Evolutionary conservation across 2,113 vertebrate genomes (phyloP), one percentile per base, ranked within the genome.

Genomic region (Platichthys flesus): DNA sequence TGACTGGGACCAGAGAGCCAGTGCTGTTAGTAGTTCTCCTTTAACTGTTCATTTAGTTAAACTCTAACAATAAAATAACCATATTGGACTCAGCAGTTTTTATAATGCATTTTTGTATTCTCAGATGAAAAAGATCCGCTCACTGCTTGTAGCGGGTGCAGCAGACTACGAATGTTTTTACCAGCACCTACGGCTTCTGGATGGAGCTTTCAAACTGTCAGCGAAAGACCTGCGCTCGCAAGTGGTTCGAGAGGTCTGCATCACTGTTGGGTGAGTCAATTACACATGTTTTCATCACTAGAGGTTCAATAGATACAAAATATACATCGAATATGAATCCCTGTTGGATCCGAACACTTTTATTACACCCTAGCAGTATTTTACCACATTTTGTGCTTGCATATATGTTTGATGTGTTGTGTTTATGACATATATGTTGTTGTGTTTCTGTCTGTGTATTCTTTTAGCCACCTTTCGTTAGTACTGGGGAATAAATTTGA

Each of bases 201-300:
- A 99, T 49, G 96, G 97, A 65, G 97, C 97, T 55, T 98, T 99
- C 89, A 99, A 99, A 91, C 94, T 99, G 79, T 99, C 98, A 0
- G 98, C 97, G 61, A 99, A 98, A 94, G 98, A 99, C 88, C 95
- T 99, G 76, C 91, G 98, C 54, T 99, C 98, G 40, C 97, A 99
- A 90, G 98, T 99, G 89, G 98, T 99, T 60, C 90, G 98, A 73
- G 98, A 99, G 93, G 98, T 97, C 12, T 99, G 98, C 93, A 96
- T 99, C 82, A 98, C 98, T 79, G 97, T 99, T 80, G 97, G 96
- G 98, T 99, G 91, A 97, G 97, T 60, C 42, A 3, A 18, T 10
- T 8, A 51, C 12, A 16, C 15, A 78, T 26, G 18, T 40, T 45
- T 45, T 24, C 4, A 14, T 26, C 26, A 35, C 14, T 3, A 26